A percentile compares a stretch with the other conserved stretches of the same genome.
phyloP scores from a whole-genome alignment of 2,113 vertebrate species.

The Otus sunia region DNA sequence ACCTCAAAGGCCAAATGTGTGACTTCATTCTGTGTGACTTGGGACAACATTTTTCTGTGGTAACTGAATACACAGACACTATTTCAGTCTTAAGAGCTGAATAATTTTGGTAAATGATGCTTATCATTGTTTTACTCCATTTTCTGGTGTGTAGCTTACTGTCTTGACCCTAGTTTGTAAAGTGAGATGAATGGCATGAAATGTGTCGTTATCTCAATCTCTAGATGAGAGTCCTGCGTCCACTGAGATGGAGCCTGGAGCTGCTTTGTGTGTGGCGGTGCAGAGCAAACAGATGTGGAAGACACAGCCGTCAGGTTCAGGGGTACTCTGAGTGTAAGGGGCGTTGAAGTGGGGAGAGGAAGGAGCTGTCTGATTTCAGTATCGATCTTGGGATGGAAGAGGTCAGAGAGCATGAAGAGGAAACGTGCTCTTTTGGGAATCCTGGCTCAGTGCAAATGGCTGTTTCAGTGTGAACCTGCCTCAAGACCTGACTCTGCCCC shows the following conservation, averaged over 20 bases:
- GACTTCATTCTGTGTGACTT: not conserved
- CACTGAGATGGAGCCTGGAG: fast-evolving
- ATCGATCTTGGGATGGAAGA: not conserved
- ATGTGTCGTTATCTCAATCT: fast-evolving
- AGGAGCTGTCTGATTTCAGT: not conserved
- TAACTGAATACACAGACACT: not conserved
- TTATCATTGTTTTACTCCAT: not conserved
- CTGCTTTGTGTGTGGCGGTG: not conserved
- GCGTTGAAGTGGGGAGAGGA: not conserved
- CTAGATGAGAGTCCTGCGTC: not conserved
- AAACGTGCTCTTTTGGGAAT: not conserved
- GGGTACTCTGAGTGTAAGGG: not conserved
- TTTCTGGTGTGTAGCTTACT: not conserved
- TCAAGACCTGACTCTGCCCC: not conserved
- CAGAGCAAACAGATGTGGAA: not conserved
- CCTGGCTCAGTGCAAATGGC: not conserved
- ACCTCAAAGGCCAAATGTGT: not conserved
- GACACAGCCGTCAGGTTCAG: not conserved
- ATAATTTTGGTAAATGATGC: not conserved
- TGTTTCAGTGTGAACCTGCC: not conserved
- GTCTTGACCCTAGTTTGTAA: not conserved
- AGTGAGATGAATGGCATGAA: not conserved
- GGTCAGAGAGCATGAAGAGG: not conserved
- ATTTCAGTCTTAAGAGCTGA: not conserved
- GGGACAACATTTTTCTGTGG: not conserved